Base-by-base conservation (phyloP, 2,797 vertebrate genomes). In the Poecilia wingei region DNA sequence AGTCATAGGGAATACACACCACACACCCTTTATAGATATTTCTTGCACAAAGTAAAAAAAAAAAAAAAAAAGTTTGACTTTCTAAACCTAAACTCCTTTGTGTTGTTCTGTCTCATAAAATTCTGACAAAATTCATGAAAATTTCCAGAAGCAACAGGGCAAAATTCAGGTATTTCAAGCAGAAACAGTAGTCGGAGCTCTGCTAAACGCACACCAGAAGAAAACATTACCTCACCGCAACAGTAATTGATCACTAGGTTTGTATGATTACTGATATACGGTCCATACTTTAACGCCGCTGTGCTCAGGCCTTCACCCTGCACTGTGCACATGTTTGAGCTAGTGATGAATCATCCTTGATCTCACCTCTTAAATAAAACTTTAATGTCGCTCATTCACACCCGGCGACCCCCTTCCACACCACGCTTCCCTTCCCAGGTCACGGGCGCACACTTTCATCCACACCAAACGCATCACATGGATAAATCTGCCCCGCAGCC, bases 261-360 rank as follows among this genome's bases (percentile, higher is more conserved):
- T 77, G 79, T 82, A 47, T n/a, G 76, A 55, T 72, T 72, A 74
- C 75, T 70, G 46, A 72, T 76, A 79, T 75, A 61, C 75, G 79
- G 83, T 79, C 80, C 74, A 88, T 86, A 47, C 89, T 91, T 91
- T 90, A 88, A 91, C 78, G 51, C 84, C 47, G 72, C 72, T 28
- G 36, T 72, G 87, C 82, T 82, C 80, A 14, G 70, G 59, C 72
- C 72, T 39, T 51, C 7, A 88, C 84, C 86, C 41, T 33, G 18
- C 14, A 20, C 20, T 72, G 16, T 45, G 68, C 25, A 70, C 41
- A 45, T 45, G 66, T 45, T 10, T 41, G 10, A 5, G 66, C 8
- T 4, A n/a, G 22, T 28, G 68, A 45, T 25, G 39, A n/a, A 69
- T 43, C 66, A 43, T 3, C 12, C 39, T 39, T 45, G 66, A n/a